Evolutionary conservation across 2,797 vertebrate genomes (phyloP).

Genomic region (Sebastes variabilis): DNA sequence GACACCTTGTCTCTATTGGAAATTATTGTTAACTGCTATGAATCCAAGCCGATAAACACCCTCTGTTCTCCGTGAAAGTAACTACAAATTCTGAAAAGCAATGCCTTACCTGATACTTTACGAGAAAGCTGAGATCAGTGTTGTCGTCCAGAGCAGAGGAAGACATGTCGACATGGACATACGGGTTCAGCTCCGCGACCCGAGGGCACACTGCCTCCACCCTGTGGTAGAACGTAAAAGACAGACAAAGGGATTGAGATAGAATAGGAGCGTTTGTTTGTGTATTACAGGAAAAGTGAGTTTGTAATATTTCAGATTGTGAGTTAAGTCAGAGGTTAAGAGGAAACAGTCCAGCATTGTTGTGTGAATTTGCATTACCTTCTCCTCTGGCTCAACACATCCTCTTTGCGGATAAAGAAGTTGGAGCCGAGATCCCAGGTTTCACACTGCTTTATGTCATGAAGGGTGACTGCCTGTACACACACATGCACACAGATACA

Average conservation of each 20-base stretch:
- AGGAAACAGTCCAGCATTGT: neutral
- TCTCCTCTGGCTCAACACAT: conserved; percentile 87
- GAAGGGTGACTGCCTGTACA: conserved; percentile 89
- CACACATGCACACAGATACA: neutral
- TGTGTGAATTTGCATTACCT: conserved; percentile 81
- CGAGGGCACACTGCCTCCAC: conserved; percentile 89
- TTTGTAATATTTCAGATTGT: neutral
- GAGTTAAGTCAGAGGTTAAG: neutral
- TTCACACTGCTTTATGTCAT: conserved; percentile 90
- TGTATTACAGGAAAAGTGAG: neutral
- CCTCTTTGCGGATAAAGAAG: conserved; percentile 94
- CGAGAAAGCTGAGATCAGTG: conserved; percentile 91
- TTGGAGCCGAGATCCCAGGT: conserved; percentile 93
- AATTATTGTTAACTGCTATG: neutral
- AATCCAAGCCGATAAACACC: neutral
- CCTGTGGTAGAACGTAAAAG: conserved; percentile 72
- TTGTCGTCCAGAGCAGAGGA: conserved; percentile 84
- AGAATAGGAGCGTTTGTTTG: neutral
- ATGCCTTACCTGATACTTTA: conserved; percentile 87
- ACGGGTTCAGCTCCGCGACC: conserved; percentile 94
- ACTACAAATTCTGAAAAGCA: neutral
- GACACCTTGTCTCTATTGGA: neutral
- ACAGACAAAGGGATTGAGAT: neutral
- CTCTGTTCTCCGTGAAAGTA: neutral
- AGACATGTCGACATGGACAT: conserved; percentile 91